Evolutionary conservation across 2,888 invertebrate species (phyloP).

Genomic region (Syrista parreyssii): DNA sequence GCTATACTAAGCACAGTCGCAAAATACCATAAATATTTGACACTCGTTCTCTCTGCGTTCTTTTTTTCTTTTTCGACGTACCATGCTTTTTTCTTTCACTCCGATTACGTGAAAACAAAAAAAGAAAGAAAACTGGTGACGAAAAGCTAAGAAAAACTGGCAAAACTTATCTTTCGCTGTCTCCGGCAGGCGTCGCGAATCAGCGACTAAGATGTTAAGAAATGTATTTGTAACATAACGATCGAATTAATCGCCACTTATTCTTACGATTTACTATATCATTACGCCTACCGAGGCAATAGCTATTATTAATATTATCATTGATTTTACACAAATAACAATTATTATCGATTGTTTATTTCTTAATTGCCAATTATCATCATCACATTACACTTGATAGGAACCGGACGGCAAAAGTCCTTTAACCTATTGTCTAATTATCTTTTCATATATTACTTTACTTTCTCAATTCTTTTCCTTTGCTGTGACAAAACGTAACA

Average conservation of each 20-base stretch:
- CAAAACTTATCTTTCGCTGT: not conserved
- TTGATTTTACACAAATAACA: constrained; percentile 31
- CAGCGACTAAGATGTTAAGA: not conserved
- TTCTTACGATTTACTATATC: constrained; percentile 26
- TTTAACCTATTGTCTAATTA: not conserved
- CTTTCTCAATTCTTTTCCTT: constrained; percentile 27
- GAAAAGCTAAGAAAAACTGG: not conserved
- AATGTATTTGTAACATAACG: constrained; percentile 36
- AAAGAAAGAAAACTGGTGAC: not conserved
- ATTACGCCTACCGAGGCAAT: constrained; percentile 28
- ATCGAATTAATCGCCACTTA: constrained; percentile 44
- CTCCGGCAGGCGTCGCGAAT: not conserved
- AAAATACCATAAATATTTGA: not conserved
- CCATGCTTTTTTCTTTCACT: not conserved
- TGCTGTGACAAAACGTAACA: constrained; percentile 37
- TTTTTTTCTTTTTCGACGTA: not conserved
- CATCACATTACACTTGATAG: constrained; percentile 1
- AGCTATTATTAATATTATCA: constrained; percentile 29
- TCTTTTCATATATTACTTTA: constrained; percentile 25
- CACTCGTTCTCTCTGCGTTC: not conserved
- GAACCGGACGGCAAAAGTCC: not conserved
- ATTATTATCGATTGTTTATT: constrained; percentile 32
- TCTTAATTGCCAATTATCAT: not conserved
- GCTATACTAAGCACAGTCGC: not conserved
- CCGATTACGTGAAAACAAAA: not conserved